phyloP scores from a whole-genome alignment of 2,113 vertebrate species.

The Garra rufa region DNA sequence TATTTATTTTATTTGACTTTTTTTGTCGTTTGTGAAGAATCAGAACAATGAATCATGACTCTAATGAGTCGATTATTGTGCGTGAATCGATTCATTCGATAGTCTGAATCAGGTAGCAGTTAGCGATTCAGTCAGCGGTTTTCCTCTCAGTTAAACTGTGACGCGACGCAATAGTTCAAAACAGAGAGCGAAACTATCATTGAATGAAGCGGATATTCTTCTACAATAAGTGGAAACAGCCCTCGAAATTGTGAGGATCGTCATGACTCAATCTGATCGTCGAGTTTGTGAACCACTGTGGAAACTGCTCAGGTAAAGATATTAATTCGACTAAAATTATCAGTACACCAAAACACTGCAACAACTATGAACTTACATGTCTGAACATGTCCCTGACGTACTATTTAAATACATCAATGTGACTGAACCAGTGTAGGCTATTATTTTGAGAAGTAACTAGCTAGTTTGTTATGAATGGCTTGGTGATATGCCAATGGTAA shows the following conservation, averaged over 20 bases:
- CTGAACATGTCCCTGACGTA: neutral
- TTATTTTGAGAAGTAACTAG: neutral
- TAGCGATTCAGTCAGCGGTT: neutral
- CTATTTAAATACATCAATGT: neutral
- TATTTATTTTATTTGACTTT: too few relatives aligned
- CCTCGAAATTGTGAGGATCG: too few relatives aligned
- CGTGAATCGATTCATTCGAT: neutral
- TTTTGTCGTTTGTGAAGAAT: too few relatives aligned
- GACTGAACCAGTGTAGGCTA: neutral
- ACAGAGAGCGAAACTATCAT: neutral
- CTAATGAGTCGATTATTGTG: neutral
- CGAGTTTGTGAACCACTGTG: neutral
- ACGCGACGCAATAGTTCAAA: neutral
- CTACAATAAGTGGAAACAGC: neutral
- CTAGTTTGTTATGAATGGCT: neutral
- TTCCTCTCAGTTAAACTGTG: neutral
- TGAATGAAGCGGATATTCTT: neutral
- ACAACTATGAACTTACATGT: neutral
- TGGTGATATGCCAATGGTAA: neutral
- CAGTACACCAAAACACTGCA: neutral
- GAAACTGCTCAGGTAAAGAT: neutral
- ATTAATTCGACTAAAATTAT: neutral
- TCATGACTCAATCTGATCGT: too few relatives aligned
- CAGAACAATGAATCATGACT: neutral
- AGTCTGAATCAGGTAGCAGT: neutral